Base-by-base conservation (phyloP, 2,113 vertebrate species). In the Hemiscyllium ocellatum region DNA sequence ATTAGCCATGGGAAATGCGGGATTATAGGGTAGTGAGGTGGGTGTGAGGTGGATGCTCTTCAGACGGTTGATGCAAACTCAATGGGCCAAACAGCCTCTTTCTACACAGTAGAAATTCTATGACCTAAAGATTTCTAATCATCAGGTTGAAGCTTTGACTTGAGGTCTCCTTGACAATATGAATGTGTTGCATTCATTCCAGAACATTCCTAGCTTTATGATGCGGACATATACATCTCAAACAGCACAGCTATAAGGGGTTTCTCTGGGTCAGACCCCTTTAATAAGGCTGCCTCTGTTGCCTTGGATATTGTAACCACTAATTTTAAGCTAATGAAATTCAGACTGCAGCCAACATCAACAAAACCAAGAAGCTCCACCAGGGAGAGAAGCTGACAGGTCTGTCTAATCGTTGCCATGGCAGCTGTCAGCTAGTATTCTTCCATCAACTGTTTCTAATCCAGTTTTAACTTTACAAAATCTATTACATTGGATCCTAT, bases 351-450 rank as follows among this genome's bases (percentile, higher is more conserved):
- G 17, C 37, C 68, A 95, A n/a, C 94, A 76, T 72, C 68, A 95
- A 72, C 94, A 76, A 95, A 93, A 70, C 94, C 68, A 72, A 72
- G 68, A 72, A 72, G 0, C 26, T 93, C 33, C 94, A 95, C 47
- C 68, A 76, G 94, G 68, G 68, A 95, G 4, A 33, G 94, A 4
- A 15, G 94, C 47, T 95, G 69, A 47, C 69, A 95, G 6, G 29
- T n/a, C 94, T 95, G 69, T 24, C 94, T 72, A 95, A 72, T 95
- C 94, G 47, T 95, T 70, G 69, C 94, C 69, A 95, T 95, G 94
- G 94, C 47, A 95, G 26, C 94, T 72, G 94, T 95, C 94, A 5
- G 10, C 42, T 17, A 33, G 69, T 47, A 72, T 52, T 52, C 50
- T 72, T 95, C 42, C 68, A 33, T 95, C 94, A 95, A 26, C 42